A percentile compares a stretch with the other conserved stretches of the same genome.
These are phyloP conservation scores for Electrona antarctica DNA, from an alignment of 2,113 vertebrate species.

Conservation along the genomic window DNA sequence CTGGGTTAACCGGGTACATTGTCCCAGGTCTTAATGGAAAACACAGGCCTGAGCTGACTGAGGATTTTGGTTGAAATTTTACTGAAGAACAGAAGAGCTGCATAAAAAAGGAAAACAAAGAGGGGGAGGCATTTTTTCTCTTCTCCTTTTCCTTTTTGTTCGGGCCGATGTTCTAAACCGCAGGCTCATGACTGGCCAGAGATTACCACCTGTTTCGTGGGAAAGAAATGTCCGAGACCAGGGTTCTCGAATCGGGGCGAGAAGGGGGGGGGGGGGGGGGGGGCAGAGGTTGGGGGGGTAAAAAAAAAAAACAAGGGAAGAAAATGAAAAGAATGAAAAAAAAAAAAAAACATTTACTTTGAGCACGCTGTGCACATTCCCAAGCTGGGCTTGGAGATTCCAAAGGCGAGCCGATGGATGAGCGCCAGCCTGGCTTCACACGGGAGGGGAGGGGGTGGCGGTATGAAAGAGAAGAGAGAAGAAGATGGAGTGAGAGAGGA, in stretches of 20 bases:
- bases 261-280: constrained; percentile 26
- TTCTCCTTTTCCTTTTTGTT: constrained; percentile 23
- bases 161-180: constrained; percentile 4
- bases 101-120: constrained; percentile 26
- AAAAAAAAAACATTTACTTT: constrained; percentile 61
- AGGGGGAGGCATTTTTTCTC: constrained; percentile 2
- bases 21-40: constrained; percentile 45
- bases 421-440: constrained; percentile 55
- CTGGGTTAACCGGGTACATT: constrained; percentile 55
- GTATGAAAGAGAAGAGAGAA: constrained; percentile 28
- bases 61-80: constrained; percentile 46
- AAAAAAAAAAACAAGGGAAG: constrained; percentile 10
- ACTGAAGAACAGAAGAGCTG: constrained; percentile 36
- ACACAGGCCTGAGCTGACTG: constrained; percentile 40
- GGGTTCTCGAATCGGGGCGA: constrained; percentile 41
- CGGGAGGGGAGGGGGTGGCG: constrained; percentile 55
- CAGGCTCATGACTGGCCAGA: constrained; percentile 16
- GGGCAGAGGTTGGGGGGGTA: constrained; percentile 11
- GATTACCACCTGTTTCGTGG: constrained; percentile 56
- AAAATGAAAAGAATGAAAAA: constrained; percentile 45
- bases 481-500: constrained; percentile 61
- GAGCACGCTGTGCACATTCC: constrained; percentile 59
- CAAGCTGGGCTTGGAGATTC: constrained; percentile 51
- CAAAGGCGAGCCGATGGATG: constrained; percentile 63
- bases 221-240: constrained; percentile 54